These are phyloP conservation scores for Smittia sp. DNA, from an alignment of 2,888 invertebrate species.

Conservation along the genomic window DNA sequence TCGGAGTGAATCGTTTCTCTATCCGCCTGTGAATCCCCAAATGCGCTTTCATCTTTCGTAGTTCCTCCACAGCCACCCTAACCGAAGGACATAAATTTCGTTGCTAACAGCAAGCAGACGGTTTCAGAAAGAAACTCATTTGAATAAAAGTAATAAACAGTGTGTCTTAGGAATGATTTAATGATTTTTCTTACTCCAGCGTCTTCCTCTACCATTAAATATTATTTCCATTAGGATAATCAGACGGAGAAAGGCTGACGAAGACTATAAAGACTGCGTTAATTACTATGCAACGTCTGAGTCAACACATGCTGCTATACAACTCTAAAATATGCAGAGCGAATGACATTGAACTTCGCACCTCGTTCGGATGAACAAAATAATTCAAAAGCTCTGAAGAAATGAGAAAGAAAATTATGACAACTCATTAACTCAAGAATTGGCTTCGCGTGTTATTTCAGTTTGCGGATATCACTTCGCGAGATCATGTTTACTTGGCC, in stretches of 20 bases:
- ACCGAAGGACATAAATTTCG: constrained; percentile 24
- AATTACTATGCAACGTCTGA: background rate
- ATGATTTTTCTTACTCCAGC: background rate
- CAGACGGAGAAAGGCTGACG: background rate
- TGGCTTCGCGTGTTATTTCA: constrained; percentile 1
- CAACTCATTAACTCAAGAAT: constrained; percentile 27
- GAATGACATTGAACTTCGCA: too few species aligned
- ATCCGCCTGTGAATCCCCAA: background rate
- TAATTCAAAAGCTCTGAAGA: too few species aligned
- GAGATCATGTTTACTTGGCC: constrained; percentile 19
- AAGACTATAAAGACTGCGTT: background rate
- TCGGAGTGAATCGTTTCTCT: background rate
- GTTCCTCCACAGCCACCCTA: background rate
- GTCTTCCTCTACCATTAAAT: background rate
- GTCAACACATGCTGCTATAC: background rate
- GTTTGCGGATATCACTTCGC: constrained; percentile 6
- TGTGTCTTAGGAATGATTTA: constrained; percentile 38
- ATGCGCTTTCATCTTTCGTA: background rate
- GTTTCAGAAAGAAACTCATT: constrained; percentile 26
- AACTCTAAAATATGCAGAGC: background rate
- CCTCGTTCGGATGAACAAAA: too few species aligned
- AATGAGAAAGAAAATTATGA: constrained; percentile 12
- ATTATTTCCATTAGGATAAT: constrained; percentile 36
- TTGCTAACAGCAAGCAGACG: constrained; percentile 27
- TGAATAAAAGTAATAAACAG: constrained; percentile 38